Evolutionary conservation across 2,888 invertebrate genomes (phyloP).

Genomic region (Argynnis bischoffii): DNA sequence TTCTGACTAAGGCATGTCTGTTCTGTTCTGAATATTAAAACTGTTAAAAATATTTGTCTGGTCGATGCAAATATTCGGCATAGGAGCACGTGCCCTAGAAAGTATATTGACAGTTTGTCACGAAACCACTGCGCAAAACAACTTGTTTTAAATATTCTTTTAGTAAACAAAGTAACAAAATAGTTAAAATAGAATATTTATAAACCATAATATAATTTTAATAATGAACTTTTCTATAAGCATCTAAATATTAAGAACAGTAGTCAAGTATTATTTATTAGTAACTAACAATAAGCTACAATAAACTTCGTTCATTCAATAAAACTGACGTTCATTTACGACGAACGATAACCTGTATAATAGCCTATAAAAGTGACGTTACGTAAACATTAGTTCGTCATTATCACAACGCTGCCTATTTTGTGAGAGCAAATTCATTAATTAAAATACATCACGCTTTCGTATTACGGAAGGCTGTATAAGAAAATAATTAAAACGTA

Average conservation of each 20-base stretch:
- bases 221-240: neutral
- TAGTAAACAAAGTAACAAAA: too few species aligned
- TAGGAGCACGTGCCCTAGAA: too few species aligned
- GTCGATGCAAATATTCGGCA: too few species aligned
- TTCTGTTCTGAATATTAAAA: too few species aligned
- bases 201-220: neutral
- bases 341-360: conserved; percentile 41
- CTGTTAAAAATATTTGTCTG: too few species aligned
- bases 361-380: conserved; percentile 44
- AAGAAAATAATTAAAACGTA: too few species aligned
- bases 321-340: conserved; percentile 44
- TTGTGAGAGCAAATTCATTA: conserved; percentile 28
- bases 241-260: neutral
- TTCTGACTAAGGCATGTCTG: too few species aligned
- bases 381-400: conserved; percentile 41
- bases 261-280: conserved; percentile 15
- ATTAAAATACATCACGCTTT: neutral
- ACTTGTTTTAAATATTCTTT: too few species aligned
- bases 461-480: too few species aligned
- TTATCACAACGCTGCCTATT: conserved; percentile 34
- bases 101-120: too few species aligned
- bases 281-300: conserved; percentile 26
- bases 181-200: too few species aligned
- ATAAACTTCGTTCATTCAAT: conserved; percentile 38
- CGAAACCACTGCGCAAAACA: too few species aligned